Base-by-base conservation (phyloP, 1,140 invertebrate species). In the Araneus ventricosus region DNA sequence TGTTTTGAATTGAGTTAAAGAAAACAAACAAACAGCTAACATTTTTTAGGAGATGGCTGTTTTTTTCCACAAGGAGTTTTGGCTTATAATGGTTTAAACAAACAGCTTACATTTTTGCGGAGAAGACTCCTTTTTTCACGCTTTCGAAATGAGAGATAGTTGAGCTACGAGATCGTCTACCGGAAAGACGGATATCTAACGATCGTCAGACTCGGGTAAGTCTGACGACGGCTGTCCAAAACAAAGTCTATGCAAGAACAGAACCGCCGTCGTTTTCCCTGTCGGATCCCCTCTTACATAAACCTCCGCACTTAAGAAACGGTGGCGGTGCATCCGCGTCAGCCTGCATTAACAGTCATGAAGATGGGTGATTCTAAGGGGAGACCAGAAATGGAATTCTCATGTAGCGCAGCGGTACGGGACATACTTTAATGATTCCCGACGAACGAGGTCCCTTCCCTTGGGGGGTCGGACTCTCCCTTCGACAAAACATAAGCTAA, bases 281-380 rank as follows among this genome's bases (percentile, higher is more conserved):
- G 34, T 59, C 57, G 14, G 61, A 61, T 24, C 5, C 24, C 27
- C 30, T 41, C 59, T 20, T 59, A 45, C 90, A 84, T 85, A 84
- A 84, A 92, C 61, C 34, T 82, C 37, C 14, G 90, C 80, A 85
- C 90, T 91, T 91, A 86, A 87, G 91, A 79, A 85, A 92, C 80
- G 45, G 27, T 39, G 75, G 80, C 52, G 67, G 67, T 75, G 30
- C 67, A 17, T 75, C 34, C 67, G 82, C 92, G 92, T 93, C 92
- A 93, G 59, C 52, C 39, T 41, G 37, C 87, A 93, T 93, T 93
- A 93, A 84, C 92, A 93, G 87, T 93, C 92, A 93, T 93, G 92
- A 93, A 93, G 92, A 93, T 93, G 27, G 87, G 92, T 93, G 92
- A 34, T 88, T 93, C 92, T 93, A 41, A 30, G n/a, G 92, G 92